Evolutionary conservation across 2,888 invertebrate genomes (phyloP).

Genomic region (Amitus sp.): DNA sequence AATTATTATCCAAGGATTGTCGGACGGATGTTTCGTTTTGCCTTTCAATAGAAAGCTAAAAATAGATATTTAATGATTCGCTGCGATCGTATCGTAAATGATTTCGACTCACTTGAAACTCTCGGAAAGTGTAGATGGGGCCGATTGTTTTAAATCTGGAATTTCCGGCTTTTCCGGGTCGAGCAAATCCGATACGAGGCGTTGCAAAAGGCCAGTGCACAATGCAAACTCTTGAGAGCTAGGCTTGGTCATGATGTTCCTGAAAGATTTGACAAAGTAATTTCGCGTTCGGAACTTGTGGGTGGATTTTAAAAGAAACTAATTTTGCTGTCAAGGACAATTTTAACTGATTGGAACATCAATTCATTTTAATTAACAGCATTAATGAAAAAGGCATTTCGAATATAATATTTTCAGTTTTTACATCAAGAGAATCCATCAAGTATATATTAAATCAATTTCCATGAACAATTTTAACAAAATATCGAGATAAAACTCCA

Average conservation of each 20-base stretch:
- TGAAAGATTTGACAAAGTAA: slow-evolving; percentile 53
- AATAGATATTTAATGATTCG: slow-evolving; percentile 18
- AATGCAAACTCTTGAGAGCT: slow-evolving; percentile 68
- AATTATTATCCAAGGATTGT: slow-evolving; percentile 73
- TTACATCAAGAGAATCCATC: too few relatives aligned
- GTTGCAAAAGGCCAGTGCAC: slow-evolving; percentile 70
- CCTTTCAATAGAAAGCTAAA: slow-evolving; percentile 71
- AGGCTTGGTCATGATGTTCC: slow-evolving; percentile 67
- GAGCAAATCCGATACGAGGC: slow-evolving; percentile 71
- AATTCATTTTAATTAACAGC: too few relatives aligned
- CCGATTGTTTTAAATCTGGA: slow-evolving; percentile 70
- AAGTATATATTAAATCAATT: too few relatives aligned
- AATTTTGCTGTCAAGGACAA: too few relatives aligned
- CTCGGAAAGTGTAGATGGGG: slow-evolving; percentile 71
- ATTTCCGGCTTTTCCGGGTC: slow-evolving; percentile 71
- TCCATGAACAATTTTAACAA: too few relatives aligned
- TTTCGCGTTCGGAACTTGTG: too few relatives aligned
- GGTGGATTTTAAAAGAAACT: too few relatives aligned
- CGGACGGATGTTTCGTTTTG: slow-evolving; percentile 70
- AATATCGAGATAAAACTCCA: too few relatives aligned
- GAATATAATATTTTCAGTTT: too few relatives aligned
- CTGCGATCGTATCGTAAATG: not conserved
- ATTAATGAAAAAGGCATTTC: too few relatives aligned
- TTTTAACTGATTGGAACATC: too few relatives aligned
- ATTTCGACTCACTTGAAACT: slow-evolving; percentile 71